A percentile compares a stretch with the other conserved stretches of the same genome.
These are phyloP conservation scores for Parnassius mnemosyne DNA, from an alignment of 2,888 invertebrate species.

Conservation along the genomic window DNA sequence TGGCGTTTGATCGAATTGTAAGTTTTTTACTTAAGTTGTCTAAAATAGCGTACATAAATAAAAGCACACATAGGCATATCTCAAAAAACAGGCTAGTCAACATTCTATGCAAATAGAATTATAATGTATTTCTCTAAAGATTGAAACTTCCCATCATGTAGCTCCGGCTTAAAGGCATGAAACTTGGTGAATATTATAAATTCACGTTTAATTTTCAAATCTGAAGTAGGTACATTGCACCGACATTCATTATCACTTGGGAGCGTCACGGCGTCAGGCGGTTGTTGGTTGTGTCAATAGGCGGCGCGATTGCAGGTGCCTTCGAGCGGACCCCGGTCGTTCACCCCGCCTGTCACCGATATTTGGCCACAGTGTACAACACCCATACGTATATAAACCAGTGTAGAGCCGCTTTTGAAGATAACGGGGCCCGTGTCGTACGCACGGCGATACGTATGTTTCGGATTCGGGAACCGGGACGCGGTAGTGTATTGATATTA, in stretches of 20 bases:
- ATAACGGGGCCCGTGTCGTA: slow-evolving; percentile 55
- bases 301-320: slow-evolving; percentile 73
- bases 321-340: slow-evolving; percentile 54
- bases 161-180: slow-evolving; percentile 16
- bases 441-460: slow-evolving; percentile 28
- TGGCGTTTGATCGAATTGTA: too few species aligned
- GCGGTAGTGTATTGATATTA: slow-evolving; percentile 25
- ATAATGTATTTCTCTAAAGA: too few species aligned
- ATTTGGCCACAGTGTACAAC: slow-evolving; percentile 70
- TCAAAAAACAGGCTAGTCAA: too few species aligned
- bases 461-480: slow-evolving; percentile 38
- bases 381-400: slow-evolving; percentile 48
- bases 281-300: slow-evolving; percentile 65
- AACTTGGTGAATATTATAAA: slow-evolving; percentile 15
- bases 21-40: too few species aligned
- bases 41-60: too few species aligned
- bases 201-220: slow-evolving; percentile 37
- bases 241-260: slow-evolving; percentile 68
- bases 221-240: slow-evolving; percentile 52
- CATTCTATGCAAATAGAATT: too few species aligned
- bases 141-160: too few species aligned
- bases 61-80: too few species aligned
- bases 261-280: slow-evolving; percentile 56
- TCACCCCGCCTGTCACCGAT: slow-evolving; percentile 68
- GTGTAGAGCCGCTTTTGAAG: slow-evolving; percentile 38